These are phyloP conservation scores for Drosophila fulvimacula DNA, from an alignment of 2,888 invertebrate species.

Conservation along the genomic window DNA sequence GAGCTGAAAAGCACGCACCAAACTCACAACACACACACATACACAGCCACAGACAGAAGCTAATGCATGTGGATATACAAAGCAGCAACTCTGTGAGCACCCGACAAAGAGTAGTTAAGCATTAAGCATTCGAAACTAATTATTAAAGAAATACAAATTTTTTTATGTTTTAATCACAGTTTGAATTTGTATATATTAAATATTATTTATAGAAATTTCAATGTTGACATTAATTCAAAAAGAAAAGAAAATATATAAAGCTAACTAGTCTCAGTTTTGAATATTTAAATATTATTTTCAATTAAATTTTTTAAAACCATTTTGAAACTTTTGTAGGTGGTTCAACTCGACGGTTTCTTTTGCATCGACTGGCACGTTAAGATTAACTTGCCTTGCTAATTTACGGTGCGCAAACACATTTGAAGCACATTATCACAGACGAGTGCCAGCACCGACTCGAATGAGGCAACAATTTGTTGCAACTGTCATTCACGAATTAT, in stretches of 20 bases:
- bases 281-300: no score
- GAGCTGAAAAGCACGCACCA: slow-evolving; percentile 57
- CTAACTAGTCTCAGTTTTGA: no score
- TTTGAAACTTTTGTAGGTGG: slow-evolving; percentile 28
- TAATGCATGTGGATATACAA: slow-evolving; percentile 18
- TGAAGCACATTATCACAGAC: slow-evolving; percentile 48
- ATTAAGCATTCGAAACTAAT: background rate
- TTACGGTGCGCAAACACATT: slow-evolving; percentile 37
- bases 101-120: slow-evolving; percentile 38
- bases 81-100: slow-evolving; percentile 22
- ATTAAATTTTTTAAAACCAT: no score
- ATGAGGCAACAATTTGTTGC: slow-evolving; percentile 25
- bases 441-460: background rate
- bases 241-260: no score
- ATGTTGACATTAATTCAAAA: no score
- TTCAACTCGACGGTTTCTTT: slow-evolving; percentile 33
- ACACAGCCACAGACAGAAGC: slow-evolving; percentile 6
- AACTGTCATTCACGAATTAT: slow-evolving; percentile 30
- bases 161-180: no score
- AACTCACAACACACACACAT: slow-evolving; percentile 51
- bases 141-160: no score
- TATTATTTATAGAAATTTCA: no score
- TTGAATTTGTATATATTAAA: no score
- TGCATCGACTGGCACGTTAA: slow-evolving; percentile 51
- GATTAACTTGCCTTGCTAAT: slow-evolving; percentile 60